A percentile compares a stretch with the other conserved stretches of the same genome.
phyloP scores from a whole-genome alignment of 2,888 invertebrate species.

The Eilema caniola region DNA sequence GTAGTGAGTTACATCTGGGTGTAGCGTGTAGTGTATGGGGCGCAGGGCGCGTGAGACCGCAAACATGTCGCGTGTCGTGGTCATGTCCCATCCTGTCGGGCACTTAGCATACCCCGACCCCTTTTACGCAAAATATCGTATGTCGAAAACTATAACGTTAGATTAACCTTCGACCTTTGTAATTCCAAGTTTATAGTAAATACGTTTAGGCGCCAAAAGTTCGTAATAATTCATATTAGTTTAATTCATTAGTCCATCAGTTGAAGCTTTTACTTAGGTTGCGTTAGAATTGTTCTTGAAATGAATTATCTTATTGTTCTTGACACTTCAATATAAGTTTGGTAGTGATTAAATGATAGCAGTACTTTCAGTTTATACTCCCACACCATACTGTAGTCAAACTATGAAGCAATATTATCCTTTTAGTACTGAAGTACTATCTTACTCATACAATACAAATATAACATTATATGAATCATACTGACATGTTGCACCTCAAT shows the following conservation, averaged over 20 bases:
- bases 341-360: neutral
- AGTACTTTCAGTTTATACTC: neutral
- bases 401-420: neutral
- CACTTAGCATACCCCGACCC: constrained; percentile 57
- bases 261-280: constrained; percentile 16
- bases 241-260: constrained; percentile 23
- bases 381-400: neutral
- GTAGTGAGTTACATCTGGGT: constrained; percentile 16
- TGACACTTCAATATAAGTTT: neutral
- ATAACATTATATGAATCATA: neutral
- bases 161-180: constrained; percentile 34
- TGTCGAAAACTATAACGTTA: constrained; percentile 42
- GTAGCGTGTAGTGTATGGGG: constrained; percentile 32
- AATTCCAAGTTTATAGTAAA: constrained; percentile 23
- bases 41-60: constrained; percentile 53
- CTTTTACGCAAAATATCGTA: constrained; percentile 55
- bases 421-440: neutral
- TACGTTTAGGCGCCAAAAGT: constrained; percentile 32
- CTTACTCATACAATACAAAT: neutral
- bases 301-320: neutral
- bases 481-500: too few relatives aligned
- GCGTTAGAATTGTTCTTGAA: neutral
- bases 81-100: constrained; percentile 45
- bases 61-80: constrained; percentile 59
- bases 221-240: constrained; percentile 30